Evolutionary conservation across 1,140 invertebrate species (phyloP).

Genomic region (Archivesica marissinica): DNA sequence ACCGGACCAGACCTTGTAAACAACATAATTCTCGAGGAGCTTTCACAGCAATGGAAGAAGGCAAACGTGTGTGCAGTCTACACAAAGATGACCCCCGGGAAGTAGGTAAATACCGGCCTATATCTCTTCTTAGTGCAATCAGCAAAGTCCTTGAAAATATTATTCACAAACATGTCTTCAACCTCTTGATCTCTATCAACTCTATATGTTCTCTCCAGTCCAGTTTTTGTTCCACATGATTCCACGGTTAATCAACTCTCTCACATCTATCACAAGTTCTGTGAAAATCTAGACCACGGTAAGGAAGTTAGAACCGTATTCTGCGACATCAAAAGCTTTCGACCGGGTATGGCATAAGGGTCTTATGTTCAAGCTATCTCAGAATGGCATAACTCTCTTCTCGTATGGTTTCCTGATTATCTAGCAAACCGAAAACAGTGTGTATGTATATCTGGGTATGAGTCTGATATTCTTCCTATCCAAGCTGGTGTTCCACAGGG

Average conservation of each 20-base stretch:
- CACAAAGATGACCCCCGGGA: slow-evolving; percentile 30
- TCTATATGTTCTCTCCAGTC: neutral
- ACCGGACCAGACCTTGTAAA: too few species aligned
- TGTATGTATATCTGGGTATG: neutral
- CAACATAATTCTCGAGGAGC: too few species aligned
- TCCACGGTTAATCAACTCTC: slow-evolving; percentile 28
- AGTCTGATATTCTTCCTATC: neutral
- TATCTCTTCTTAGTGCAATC: slow-evolving; percentile 38
- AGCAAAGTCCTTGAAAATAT: slow-evolving; percentile 41
- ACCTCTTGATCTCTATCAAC: neutral
- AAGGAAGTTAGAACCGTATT: neutral
- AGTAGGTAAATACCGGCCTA: slow-evolving; percentile 41
- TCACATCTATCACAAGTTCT: neutral
- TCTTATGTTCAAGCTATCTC: neutral
- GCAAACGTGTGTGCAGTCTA: slow-evolving; percentile 40
- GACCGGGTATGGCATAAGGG: slow-evolving; percentile 13
- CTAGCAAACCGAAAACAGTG: neutral
- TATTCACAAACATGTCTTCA: slow-evolving; percentile 40
- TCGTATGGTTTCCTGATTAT: neutral
- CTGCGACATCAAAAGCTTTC: slow-evolving; percentile 11
- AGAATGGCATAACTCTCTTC: neutral
- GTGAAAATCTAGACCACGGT: neutral
- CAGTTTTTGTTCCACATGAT: neutral
- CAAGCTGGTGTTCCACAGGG: slow-evolving; percentile 37
- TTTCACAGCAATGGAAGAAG: slow-evolving; percentile 53